These are phyloP conservation scores for Himantopus leucocephalus DNA, from an alignment of 2,113 vertebrate genomes.

Conservation along the genomic window DNA sequence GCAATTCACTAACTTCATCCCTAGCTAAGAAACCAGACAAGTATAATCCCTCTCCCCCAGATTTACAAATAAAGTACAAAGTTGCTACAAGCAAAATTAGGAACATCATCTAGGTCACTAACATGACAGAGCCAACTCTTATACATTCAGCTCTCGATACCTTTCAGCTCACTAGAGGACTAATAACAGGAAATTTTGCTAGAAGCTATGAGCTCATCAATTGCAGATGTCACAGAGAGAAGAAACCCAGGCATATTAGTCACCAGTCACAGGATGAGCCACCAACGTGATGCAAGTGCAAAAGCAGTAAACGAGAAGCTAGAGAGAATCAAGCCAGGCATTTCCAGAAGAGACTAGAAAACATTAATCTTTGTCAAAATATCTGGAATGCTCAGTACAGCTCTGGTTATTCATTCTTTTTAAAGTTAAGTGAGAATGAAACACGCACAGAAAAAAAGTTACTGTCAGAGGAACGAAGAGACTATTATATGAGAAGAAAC, in stretches of 20 bases:
- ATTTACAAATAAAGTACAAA: neutral
- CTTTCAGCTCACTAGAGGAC: neutral
- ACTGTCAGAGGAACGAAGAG: neutral
- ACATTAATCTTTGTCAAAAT: neutral
- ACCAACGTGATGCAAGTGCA: neutral
- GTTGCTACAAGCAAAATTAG: neutral
- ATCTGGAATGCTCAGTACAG: neutral
- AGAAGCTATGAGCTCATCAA: neutral
- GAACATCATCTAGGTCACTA: neutral
- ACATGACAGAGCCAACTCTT: neutral
- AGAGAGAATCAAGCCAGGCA: neutral
- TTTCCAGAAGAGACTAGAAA: neutral
- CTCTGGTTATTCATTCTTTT: neutral
- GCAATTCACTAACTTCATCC: neutral
- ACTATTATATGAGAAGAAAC: neutral
- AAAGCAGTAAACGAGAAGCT: neutral
- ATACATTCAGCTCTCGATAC: neutral
- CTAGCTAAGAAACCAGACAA: neutral
- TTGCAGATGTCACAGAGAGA: neutral
- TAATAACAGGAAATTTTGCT: neutral
- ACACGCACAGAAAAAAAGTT: neutral
- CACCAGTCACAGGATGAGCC: slow-evolving; percentile 24
- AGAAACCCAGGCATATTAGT: neutral
- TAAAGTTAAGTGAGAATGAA: neutral
- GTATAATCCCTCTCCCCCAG: neutral